phyloP scores from a whole-genome alignment of 2,888 invertebrate genomes.

The Euplexia lucipara region DNA sequence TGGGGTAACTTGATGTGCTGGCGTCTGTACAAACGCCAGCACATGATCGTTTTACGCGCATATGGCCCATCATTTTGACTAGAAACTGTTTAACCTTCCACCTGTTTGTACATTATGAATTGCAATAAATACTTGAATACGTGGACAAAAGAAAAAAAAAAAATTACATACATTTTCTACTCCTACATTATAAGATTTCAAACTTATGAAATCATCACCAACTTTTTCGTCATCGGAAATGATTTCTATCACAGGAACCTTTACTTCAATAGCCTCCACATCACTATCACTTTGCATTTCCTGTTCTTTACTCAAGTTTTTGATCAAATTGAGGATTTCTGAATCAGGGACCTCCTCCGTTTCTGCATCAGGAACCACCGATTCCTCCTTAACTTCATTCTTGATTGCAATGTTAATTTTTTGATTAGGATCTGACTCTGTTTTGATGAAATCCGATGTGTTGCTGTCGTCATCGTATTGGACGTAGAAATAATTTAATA shows the following conservation, averaged over 20 bases:
- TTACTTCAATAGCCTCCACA: constrained; percentile 23
- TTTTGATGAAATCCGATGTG: constrained; percentile 14
- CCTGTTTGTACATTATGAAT: too few species aligned
- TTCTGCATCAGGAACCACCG: too few species aligned
- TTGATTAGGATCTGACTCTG: constrained; percentile 6
- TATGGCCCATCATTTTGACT: too few species aligned
- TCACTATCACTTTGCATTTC: constrained; percentile 26
- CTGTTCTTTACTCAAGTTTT: background rate
- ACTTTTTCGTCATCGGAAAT: constrained; percentile 37
- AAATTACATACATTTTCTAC: constrained; percentile 6
- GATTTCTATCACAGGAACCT: constrained; percentile 28
- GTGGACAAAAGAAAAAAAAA: background rate
- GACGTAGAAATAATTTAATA: constrained; percentile 32
- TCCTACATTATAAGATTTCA: constrained; percentile 22
- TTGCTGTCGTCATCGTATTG: constrained; percentile 41
- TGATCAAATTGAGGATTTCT: constrained; percentile 7
- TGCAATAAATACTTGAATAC: background rate
- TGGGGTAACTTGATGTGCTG: too few species aligned
- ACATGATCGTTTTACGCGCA: too few species aligned
- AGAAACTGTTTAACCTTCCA: too few species aligned
- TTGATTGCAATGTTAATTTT: constrained; percentile 2
- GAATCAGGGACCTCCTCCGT: constrained; percentile 2
- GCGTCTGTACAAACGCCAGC: too few species aligned
- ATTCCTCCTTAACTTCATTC: constrained; percentile 29
- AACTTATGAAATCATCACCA: constrained; percentile 33